Conservation (phyloP, 2,113 vertebrate genomes). For the Sterrhoptilus dennistouni region DNA sequence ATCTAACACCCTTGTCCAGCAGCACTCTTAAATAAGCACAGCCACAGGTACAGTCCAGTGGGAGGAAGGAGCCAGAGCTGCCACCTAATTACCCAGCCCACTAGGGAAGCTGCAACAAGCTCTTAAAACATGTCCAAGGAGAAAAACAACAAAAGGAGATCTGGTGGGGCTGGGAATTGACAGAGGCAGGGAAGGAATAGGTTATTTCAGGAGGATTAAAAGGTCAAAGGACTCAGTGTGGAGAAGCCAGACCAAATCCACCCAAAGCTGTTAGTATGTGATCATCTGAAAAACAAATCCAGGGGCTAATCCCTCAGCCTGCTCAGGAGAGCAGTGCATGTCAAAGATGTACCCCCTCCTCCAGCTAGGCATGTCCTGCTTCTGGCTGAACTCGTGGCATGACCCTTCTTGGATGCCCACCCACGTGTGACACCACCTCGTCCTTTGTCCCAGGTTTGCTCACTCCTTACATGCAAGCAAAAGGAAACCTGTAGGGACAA, state of each 20-base stretch:
- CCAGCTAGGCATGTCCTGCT: background rate
- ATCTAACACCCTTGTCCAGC: background rate
- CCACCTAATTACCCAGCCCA: background rate
- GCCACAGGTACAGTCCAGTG: background rate
- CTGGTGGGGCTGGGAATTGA: background rate
- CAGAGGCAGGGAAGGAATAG: background rate
- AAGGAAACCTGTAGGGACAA: background rate
- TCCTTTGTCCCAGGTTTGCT: background rate
- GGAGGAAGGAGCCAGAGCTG: background rate
- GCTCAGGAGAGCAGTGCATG: background rate
- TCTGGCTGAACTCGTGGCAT: background rate
- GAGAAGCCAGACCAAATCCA: slow-evolving; percentile 47
- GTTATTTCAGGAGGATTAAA: slow-evolving; percentile 75
- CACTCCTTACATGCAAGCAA: background rate
- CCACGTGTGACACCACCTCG: background rate
- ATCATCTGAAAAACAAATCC: slow-evolving; percentile 65
- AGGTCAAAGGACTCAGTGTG: slow-evolving; percentile 65
- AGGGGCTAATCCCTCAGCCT: slow-evolving; percentile 51
- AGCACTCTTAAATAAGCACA: background rate
- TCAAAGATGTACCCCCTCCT: background rate
- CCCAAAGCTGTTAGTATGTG: slow-evolving; percentile 57
- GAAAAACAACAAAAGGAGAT: slow-evolving; percentile 13
- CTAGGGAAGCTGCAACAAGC: slow-evolving; percentile 20
- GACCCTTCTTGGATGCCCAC: background rate
- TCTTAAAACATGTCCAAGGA: slow-evolving; percentile 18